Conservation (phyloP, 2,113 vertebrate genomes). For the Platycercus adscitus region DNA sequence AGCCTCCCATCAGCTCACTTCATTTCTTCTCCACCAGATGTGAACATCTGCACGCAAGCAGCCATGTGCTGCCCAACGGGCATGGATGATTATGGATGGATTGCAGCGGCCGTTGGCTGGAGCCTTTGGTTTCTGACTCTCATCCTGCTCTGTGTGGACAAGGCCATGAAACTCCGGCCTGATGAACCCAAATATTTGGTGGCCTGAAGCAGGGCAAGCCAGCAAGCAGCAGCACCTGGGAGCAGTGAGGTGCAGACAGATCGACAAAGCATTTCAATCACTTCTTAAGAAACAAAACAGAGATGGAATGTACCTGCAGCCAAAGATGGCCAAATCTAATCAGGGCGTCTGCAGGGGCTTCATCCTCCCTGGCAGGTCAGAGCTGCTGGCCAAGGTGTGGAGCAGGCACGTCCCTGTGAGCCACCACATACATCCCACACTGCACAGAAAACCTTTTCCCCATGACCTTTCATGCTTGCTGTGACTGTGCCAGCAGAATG, state of each 20-base stretch:
- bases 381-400: not conserved
- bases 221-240: not conserved
- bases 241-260: not conserved
- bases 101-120: slow-evolving; percentile 79
- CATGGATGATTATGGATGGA: slow-evolving; percentile 79
- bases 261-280: not conserved
- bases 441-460: not conserved
- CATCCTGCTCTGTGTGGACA: slow-evolving; percentile 80
- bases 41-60: slow-evolving; percentile 61
- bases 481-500: not conserved
- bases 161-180: slow-evolving; percentile 70
- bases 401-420: not conserved
- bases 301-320: not conserved
- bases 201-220: slow-evolving; percentile 31
- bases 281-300: not conserved
- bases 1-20: not conserved
- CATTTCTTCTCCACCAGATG: not conserved
- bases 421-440: not conserved
- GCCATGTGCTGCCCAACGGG: slow-evolving; percentile 66
- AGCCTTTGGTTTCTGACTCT: slow-evolving; percentile 84
- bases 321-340: not conserved
- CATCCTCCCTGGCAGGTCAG: not conserved
- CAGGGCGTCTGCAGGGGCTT: not conserved
- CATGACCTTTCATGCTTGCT: not conserved
- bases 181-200: slow-evolving; percentile 74